phyloP scores from a whole-genome alignment of 2,888 invertebrate species.

The Rhagophthalmus giganteus region DNA sequence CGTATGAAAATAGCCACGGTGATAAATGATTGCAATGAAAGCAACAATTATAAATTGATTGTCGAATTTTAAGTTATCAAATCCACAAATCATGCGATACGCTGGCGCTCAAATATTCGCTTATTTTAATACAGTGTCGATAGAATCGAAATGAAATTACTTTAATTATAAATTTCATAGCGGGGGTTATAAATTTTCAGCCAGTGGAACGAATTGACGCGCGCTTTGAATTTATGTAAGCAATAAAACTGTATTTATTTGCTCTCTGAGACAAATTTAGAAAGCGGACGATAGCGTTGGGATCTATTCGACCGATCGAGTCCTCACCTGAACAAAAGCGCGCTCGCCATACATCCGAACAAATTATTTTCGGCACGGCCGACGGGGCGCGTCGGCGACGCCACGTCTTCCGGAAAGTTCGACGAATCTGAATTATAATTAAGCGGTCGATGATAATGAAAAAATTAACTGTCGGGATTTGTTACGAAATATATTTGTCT shows the following conservation, averaged over 20 bases:
- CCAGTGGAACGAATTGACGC: constrained; percentile 40
- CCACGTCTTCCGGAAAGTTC: background rate
- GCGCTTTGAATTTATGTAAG: constrained; percentile 39
- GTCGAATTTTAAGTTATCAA: constrained; percentile 21
- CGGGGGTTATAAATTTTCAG: constrained; percentile 36
- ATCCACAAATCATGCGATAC: constrained; percentile 18
- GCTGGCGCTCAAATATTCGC: constrained; percentile 11
- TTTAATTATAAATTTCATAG: constrained; percentile 40
- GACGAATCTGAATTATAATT: constrained; percentile 13
- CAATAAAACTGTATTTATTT: constrained; percentile 41
- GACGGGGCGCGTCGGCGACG: no score
- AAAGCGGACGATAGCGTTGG: constrained; percentile 35
- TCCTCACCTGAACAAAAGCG: constrained; percentile 23
- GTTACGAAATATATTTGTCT: constrained; percentile 47
- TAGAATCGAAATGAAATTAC: constrained; percentile 32
- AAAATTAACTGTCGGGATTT: constrained; percentile 34
- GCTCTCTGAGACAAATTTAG: constrained; percentile 38
- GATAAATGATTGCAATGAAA: constrained; percentile 14
- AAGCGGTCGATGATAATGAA: constrained; percentile 23
- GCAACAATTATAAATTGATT: constrained; percentile 20
- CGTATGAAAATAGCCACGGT: background rate
- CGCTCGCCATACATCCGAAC: constrained; percentile 1
- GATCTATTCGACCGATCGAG: constrained; percentile 34
- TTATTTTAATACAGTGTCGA: constrained; percentile 21
- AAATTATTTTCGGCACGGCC: no score